Evolutionary conservation across 37 sponge, comb jelly and placozoan genomes (phyloP), one percentile per base, ranked within the genome.

Genomic region (Oopsacas minuta): DNA sequence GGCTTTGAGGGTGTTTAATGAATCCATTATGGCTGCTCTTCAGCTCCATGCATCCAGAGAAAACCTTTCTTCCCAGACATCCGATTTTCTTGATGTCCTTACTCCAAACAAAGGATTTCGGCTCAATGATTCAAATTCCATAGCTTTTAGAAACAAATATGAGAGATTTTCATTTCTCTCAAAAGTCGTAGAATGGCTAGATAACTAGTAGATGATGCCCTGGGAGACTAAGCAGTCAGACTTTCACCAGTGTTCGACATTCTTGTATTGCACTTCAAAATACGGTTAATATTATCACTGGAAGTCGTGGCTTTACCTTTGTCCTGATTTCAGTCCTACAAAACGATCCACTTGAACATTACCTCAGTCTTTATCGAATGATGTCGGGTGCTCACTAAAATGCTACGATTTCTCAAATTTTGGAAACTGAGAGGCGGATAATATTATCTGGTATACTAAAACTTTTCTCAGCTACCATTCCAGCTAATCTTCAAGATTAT

Each of bases 41-140:
- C 75, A 61, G 28, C 75, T 61, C 75, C 75, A 61, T 61, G 75
- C 75, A 61, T 61, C 75, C 75, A 61, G 22, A 61, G 28, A 61
- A 61, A 61, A 61, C 75, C 75, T 61, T 61, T 61, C 75, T 61
- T 61, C 75, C 75, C 75, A 61, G 75, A 61, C 75, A 61, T 61
- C 75, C 75, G 75, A 61, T 25, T 61, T 61, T 61, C 22, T 61
- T 61, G 12, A 61, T 61, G 75, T 61, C 28, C 22, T 32, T 61
- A 20, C 75, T 61, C 75, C 75, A 61, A 61, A 61, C 75, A 61
- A 61, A 61, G 75, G 75, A 61, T 61, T 61, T 61, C 75, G 75
- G 75, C 75, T 61, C 75, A 61, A 61, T 61, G 75, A 61, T 61
- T 7, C 75, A 61, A 61, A 61, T 61, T 12, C 75, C 20, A 61